phyloP scores from a whole-genome alignment of 2,113 vertebrate genomes.

The Ginglymostoma cirratum region DNA sequence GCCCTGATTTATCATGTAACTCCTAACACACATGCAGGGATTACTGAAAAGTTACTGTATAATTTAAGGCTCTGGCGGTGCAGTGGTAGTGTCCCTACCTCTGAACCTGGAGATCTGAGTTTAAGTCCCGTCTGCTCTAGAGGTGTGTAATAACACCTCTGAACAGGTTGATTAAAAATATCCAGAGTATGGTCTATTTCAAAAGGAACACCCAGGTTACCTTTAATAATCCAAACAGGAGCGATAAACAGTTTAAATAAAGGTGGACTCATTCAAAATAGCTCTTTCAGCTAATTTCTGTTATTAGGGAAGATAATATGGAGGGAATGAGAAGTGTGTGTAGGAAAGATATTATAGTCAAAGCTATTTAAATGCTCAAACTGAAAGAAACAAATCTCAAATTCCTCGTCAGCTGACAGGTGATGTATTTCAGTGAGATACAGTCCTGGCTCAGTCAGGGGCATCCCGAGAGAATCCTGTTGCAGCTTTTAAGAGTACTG shows the following conservation, averaged over 20 bases:
- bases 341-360: neutral
- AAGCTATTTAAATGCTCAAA: neutral
- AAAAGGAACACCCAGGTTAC: neutral
- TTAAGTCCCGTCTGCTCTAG: too few species aligned
- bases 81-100: too few species aligned
- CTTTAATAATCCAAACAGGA: neutral
- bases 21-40: neutral
- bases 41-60: neutral
- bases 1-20: neutral
- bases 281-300: neutral
- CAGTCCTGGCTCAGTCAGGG: neutral
- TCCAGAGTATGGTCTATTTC: too few species aligned
- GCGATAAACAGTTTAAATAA: neutral
- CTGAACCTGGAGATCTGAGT: too few species aligned
- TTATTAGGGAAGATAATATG: neutral
- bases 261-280: neutral
- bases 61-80: neutral
- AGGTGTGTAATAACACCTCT: too few species aligned
- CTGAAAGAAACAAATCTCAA: neutral
- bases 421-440: too few species aligned
- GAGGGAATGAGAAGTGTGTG: neutral
- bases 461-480: neutral
- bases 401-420: neutral
- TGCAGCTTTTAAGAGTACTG: neutral
- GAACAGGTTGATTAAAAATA: too few species aligned